Percentiles rank a stretch among this genome's conserved stretches.
These are phyloP conservation scores for Heliconius hewitsoni DNA, from an alignment of 1,140 invertebrate species.

Conservation along the genomic window DNA sequence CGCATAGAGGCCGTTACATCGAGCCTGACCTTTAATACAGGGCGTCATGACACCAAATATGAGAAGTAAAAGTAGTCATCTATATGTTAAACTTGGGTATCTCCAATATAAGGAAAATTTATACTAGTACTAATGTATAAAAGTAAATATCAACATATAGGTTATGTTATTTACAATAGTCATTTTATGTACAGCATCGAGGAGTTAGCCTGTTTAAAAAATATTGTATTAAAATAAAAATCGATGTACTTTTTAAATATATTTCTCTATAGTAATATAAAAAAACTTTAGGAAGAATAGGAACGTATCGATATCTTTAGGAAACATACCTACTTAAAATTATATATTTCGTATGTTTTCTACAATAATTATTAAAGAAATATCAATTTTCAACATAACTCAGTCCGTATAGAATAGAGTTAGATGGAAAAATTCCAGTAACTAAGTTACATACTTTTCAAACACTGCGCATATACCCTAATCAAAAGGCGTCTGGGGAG, in stretches of 20 bases:
- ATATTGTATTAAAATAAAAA: too few relatives aligned
- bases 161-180: too few relatives aligned
- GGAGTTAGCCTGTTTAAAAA: too few relatives aligned
- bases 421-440: neutral
- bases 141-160: neutral
- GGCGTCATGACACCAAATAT: slow-evolving; percentile 38
- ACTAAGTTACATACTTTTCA: slow-evolving; percentile 1
- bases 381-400: neutral
- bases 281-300: too few relatives aligned
- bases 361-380: neutral
- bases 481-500: slow-evolving; percentile 35
- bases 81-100: neutral
- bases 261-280: too few relatives aligned
- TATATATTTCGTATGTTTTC: too few relatives aligned
- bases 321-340: too few relatives aligned
- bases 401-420: neutral
- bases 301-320: too few relatives aligned
- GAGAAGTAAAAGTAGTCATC: slow-evolving; percentile 16
- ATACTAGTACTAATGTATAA: neutral
- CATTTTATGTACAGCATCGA: too few relatives aligned
- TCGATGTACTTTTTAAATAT: too few relatives aligned
- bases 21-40: slow-evolving; percentile 33
- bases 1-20: neutral
- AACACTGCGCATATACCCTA: slow-evolving; percentile 18
- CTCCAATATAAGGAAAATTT: slow-evolving; percentile 5